Evolutionary conservation across 2,888 invertebrate genomes (phyloP), one percentile per base, ranked within the genome.

Genomic region (Aphidius colemani): DNA sequence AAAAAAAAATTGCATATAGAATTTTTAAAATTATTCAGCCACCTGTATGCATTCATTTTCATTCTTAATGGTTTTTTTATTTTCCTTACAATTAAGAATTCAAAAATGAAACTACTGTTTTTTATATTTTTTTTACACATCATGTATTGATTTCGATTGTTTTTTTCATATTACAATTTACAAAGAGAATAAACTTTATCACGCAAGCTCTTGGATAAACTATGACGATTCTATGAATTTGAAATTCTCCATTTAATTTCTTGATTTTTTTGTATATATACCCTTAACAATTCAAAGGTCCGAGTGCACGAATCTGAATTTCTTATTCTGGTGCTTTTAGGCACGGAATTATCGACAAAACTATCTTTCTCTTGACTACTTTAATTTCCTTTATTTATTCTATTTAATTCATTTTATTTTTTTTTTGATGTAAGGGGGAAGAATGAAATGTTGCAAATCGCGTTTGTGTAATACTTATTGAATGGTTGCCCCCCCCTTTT

Each of bases 21-120:
- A 45, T 13, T 45, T 41, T 39, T 53, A 50, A 49, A 63, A 68
- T 67, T 70, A 70, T 66, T 74, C 73, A 72, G 69, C 72, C 74
- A 74, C 72, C 74, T 74, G 74, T 71, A 71, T 61, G 63, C 11
- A 45, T 51, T 68, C 58, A 61, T 68, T 30, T 30, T 30, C 30
- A 30, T 30, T 30, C 5, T 30, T 30, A 30, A 30, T 30, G 0
- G 2, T 30, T 30, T 30, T 30, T 30, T 7, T 11, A 48, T 11
- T 48, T 48, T 48, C 9, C 10, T 11, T 10, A 9, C 1, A 49
- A 49, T 11, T 11, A n/a, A 49, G 11, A 49, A 11, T 5, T 10
- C 13, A 49, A 2, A 7, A 49, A 49, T n/a, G 13, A 50, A 13
- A 6, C 30, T 4, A 30, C 3, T 3, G 5, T 4, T 30, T 30